phyloP scores from a whole-genome alignment of 2,888 invertebrate genomes.

The Hypena proboscidalis region DNA sequence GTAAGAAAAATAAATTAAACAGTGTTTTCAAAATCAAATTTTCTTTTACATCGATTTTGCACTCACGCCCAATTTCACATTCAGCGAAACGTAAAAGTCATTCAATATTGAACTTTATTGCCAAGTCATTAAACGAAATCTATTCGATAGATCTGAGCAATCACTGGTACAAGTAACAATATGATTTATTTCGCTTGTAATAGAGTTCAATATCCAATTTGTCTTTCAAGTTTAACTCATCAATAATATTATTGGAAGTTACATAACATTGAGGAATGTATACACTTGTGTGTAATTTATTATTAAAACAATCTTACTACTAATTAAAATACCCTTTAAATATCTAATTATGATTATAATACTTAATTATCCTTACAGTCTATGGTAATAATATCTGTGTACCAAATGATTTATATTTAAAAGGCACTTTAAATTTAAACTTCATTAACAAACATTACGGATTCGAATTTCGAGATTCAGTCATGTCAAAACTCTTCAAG shows the following conservation, averaged over 20 bases:
- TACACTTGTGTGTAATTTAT: conserved; percentile 4
- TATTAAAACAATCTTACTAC: conserved; percentile 9
- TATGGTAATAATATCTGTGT: conserved; percentile 7
- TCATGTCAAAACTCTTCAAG: background rate
- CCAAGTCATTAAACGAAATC: background rate
- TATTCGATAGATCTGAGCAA: background rate
- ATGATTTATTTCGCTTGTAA: background rate
- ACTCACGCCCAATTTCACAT: conserved; percentile 1
- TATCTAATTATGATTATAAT: conserved; percentile 33
- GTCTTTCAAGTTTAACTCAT: background rate
- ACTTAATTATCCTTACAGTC: conserved; percentile 35
- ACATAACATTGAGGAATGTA: conserved; percentile 19
- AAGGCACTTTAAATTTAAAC: background rate
- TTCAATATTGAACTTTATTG: conserved; percentile 17
- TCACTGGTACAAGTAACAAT: background rate
- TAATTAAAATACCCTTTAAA: conserved; percentile 20
- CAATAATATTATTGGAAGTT: background rate
- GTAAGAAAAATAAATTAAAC: background rate
- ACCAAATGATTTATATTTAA: background rate
- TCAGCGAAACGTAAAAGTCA: conserved; percentile 2
- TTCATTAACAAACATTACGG: background rate
- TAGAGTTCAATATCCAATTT: conserved; percentile 19
- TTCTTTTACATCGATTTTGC: background rate
- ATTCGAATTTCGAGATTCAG: conserved; percentile 7
- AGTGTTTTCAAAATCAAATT: background rate